Evolutionary conservation across 2,113 vertebrate species (phyloP), one percentile per base, ranked within the genome.

Genomic region (Dasypus novemcinctus): DNA sequence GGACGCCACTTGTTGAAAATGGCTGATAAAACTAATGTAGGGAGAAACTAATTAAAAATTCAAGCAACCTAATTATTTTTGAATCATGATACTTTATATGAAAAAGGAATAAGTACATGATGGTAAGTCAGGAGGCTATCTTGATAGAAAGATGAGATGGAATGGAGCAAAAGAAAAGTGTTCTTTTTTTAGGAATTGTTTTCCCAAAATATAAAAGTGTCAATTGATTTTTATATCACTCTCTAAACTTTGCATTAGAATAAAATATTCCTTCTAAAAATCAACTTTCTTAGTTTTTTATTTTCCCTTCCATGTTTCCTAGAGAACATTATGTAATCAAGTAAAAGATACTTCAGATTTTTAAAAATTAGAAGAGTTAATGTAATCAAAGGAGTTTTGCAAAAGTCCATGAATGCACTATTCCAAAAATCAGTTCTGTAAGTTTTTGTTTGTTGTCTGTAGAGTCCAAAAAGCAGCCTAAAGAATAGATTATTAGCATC

Each of bases 181-280:
- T 0, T 64, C 14, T 31, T 49, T n/a, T 81, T 81, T 81, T 36
- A 94, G 74, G 23, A 91, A 93, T 57, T 96, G 7, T 18, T 75
- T 95, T 82, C 27, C n/a, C 21, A 79, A 66, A 90, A 46, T 90
- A 54, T 52, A 79, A 74, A 68, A 63, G 63, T 46, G 57, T 23
- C 23, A 25, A 64, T 72, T 75, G 46, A 76, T 54, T 93, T 93
- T 72, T 88, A 1, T 75, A 33, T 63, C 81, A 31, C 41, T 83
- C 15, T 96, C 76, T 78, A 95, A 86, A 88, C 9, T 93, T 90
- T 92, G 27, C 7, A 31, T 83, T 90, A 92, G 27, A 49, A 49
- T 91, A 93, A 69, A 80, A 80, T 6, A 64, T 87, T 59, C 72
- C 54, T 92, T 87, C 25, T 9, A 31, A 31, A 71, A 69, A 2